phyloP scores from a whole-genome alignment of 37 sponge, comb jelly and placozoan species.

The Cliona cf. orientalis region DNA sequence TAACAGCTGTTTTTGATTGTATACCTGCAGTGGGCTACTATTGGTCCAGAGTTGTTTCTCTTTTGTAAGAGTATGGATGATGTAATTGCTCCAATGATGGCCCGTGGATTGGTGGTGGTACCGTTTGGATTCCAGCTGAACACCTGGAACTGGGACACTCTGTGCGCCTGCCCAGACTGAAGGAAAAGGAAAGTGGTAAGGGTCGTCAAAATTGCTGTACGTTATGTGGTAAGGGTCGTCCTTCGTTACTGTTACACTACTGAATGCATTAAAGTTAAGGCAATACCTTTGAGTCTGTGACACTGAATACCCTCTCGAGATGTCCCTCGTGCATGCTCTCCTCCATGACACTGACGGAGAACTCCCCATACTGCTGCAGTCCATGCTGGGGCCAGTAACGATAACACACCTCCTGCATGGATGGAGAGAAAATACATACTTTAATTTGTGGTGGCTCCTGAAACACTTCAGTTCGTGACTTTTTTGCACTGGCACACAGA shows the following conservation, averaged over 20 bases:
- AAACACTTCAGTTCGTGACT: too few relatives aligned
- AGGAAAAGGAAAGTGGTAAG: neutral
- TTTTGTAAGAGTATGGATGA: constrained; percentile 60
- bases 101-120: constrained; percentile 28
- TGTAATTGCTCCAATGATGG: constrained; percentile 67
- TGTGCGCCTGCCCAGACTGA: constrained; percentile 24
- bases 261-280: neutral
- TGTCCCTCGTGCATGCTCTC: constrained; percentile 21
- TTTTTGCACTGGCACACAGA: too few relatives aligned
- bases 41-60: constrained; percentile 68
- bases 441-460: too few relatives aligned
- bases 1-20: too few relatives aligned
- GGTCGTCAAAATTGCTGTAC: neutral
- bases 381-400: constrained; percentile 49
- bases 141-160: constrained; percentile 84
- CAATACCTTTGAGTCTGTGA: constrained; percentile 43
- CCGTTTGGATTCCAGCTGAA: constrained; percentile 68
- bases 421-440: neutral
- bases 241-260: neutral
- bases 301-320: constrained; percentile 18
- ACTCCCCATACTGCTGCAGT: constrained; percentile 44
- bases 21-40: constrained; percentile 91
- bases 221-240: neutral
- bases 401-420: constrained; percentile 37
- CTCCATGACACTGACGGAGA: constrained; percentile 8